Percentiles rank a stretch among this genome's conserved stretches.
These are phyloP conservation scores for Phasianus colchicus DNA, from an alignment of 2,113 vertebrate species.

Conservation along the genomic window DNA sequence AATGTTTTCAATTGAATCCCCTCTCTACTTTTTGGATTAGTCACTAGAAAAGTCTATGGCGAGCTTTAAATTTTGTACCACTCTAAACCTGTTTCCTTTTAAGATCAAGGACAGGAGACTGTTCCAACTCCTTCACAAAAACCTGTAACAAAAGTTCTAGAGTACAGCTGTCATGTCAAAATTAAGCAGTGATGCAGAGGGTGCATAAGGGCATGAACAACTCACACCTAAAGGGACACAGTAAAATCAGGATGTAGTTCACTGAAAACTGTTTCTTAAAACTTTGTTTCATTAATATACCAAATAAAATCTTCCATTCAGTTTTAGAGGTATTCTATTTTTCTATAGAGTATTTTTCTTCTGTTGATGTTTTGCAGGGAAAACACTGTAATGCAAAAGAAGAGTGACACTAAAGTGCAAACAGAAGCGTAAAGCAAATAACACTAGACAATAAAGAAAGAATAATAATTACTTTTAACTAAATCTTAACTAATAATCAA, in stretches of 20 bases:
- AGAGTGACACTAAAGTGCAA: background rate
- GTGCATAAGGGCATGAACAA: rapidly evolving
- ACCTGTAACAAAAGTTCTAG: background rate
- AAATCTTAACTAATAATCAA: background rate
- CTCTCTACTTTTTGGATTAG: background rate
- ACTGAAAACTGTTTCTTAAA: background rate
- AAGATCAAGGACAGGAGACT: background rate
- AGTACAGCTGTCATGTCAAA: background rate
- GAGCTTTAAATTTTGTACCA: background rate
- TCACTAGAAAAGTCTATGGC: background rate
- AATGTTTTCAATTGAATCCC: background rate
- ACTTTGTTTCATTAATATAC: background rate
- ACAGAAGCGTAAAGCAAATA: background rate
- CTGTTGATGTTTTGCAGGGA: background rate
- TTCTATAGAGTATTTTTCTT: background rate
- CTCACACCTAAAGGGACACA: background rate
- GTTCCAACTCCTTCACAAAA: background rate
- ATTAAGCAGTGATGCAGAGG: rapidly evolving
- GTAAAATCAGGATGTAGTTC: background rate
- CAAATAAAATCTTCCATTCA: background rate
- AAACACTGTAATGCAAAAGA: background rate
- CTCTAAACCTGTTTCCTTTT: background rate
- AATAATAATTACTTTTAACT: background rate
- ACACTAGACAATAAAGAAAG: background rate
- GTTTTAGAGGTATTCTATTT: background rate